Percentiles rank a stretch among this genome's conserved stretches.
These are phyloP conservation scores for Erethizon dorsatum DNA, from an alignment of 2,797 vertebrate species.

Conservation along the genomic window DNA sequence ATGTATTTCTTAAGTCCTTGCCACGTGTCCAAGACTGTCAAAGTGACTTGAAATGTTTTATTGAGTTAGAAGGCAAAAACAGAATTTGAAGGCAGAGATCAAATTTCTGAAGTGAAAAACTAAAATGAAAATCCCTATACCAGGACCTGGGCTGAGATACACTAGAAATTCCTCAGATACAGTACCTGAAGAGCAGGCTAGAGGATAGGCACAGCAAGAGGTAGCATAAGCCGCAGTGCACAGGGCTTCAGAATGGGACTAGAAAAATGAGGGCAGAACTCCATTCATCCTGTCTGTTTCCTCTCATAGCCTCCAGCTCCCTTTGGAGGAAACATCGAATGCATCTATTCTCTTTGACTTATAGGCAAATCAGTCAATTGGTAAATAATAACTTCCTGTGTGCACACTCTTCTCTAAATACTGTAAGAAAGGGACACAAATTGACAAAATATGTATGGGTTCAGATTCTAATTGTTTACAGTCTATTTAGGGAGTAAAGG, in stretches of 20 bases:
- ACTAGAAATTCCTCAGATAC: background rate
- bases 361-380: background rate
- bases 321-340: background rate
- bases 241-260: background rate
- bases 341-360: background rate
- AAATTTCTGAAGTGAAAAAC: constrained; percentile 70
- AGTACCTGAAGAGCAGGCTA: background rate
- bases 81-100: constrained; percentile 61
- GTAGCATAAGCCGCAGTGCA: background rate
- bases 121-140: constrained; percentile 38
- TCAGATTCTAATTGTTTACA: background rate
- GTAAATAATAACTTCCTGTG: background rate
- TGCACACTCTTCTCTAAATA: background rate
- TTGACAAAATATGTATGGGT: background rate
- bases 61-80: constrained; percentile 54
- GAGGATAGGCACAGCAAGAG: background rate
- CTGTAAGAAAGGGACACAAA: constrained; percentile 5
- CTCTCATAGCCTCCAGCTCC: background rate
- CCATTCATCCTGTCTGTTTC: background rate
- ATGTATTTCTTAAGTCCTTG: constrained; percentile 58
- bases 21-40: constrained; percentile 37
- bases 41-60: constrained; percentile 62
- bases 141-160: background rate
- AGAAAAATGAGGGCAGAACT: background rate
- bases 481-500: background rate